Evolutionary conservation across 1,140 invertebrate species (phyloP).

Genomic region (Orius insidiosus): DNA sequence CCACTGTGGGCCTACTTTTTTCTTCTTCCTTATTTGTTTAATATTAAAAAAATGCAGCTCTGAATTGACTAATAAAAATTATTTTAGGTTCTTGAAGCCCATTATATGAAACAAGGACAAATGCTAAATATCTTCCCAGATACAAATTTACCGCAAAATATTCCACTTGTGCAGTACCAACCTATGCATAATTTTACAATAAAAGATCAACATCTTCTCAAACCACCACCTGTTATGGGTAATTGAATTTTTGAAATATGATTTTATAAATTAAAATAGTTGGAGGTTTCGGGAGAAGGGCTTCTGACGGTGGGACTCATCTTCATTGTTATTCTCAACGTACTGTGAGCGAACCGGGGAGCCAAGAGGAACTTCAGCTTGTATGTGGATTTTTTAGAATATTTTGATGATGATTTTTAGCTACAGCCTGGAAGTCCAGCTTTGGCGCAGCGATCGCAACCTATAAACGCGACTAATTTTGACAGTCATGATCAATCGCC

Average conservation of each 20-base stretch:
- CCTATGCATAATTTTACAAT: conserved; percentile 70
- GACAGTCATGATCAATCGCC: conserved; percentile 12
- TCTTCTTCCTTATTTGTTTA: too few relatives aligned
- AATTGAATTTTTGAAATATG: conserved; percentile 21
- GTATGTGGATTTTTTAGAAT: conserved; percentile 22
- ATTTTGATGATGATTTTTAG: conserved; percentile 6
- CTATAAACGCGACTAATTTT: conserved; percentile 21
- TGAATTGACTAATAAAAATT: conserved; percentile 3
- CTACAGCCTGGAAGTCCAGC: conserved; percentile 32
- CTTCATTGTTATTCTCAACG: conserved; percentile 59
- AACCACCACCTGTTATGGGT: conserved; percentile 75
- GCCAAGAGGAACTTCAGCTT: conserved; percentile 37
- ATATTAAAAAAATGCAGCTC: too few relatives aligned
- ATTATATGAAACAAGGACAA: conserved; percentile 29
- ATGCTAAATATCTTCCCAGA: conserved; percentile 34
- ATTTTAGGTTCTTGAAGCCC: conserved; percentile 28
- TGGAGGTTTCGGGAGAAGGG: conserved; percentile 70
- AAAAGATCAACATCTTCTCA: conserved; percentile 84
- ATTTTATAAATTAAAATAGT: conserved; percentile 24
- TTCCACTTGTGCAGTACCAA: conserved; percentile 55
- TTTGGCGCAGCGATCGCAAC: conserved; percentile 28
- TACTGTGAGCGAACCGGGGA: conserved; percentile 43
- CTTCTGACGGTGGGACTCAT: conserved; percentile 91
- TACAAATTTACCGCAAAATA: conserved; percentile 51
- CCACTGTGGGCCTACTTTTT: too few relatives aligned